Base-by-base conservation (phyloP, 1,140 invertebrate genomes). In the Arion vulgaris region DNA sequence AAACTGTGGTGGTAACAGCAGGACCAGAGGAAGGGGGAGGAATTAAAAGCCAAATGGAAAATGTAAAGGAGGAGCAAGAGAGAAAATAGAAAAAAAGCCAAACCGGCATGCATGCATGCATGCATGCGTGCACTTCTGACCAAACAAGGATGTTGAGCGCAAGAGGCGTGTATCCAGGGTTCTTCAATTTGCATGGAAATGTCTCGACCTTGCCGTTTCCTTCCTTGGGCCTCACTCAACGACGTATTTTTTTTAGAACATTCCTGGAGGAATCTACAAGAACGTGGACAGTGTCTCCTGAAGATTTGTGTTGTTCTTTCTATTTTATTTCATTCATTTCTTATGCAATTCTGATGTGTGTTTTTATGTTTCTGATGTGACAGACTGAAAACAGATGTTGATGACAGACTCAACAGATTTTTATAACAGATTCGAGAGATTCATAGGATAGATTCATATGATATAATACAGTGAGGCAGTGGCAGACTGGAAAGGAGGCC, bases 61-160 rank as follows among this genome's bases (percentile, higher is more conserved):
- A 66, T 66, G 19, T 32, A 32, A 57, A 19, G 23, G 9, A 57
- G 53, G 53, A 66, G 62, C n/a, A 66, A 28, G 62, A 23, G 51
- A 23, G 62, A 23, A 34, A 23, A 66, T 11, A 17, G 17, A 34
- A 32, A 57, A 57, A 34, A 17, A 66, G 32, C 28, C 28, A 66
- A 7, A 0, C 62, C 2, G 32, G 32, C 62, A n/a, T n/a, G 62
- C 62, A 66, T 66, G 62, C 51, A 57, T 23, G 51, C 51, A 57
- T 57, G 51, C 62, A 66, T 66, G 62, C 62, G n/a, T 66, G 62
- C 62, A 66, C 62, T 66, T 66, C 62, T 66, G 62, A 66, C 62
- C 62, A 66, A 66, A 66, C 32, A 66, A 66, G 62, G 62, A 66
- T 32, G 62, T 7, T 66, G n/a, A 28, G n/a, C 32, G 62, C 62